Evolutionary conservation across 2,113 vertebrate species (phyloP).

Genomic region (Sander vitreus): DNA sequence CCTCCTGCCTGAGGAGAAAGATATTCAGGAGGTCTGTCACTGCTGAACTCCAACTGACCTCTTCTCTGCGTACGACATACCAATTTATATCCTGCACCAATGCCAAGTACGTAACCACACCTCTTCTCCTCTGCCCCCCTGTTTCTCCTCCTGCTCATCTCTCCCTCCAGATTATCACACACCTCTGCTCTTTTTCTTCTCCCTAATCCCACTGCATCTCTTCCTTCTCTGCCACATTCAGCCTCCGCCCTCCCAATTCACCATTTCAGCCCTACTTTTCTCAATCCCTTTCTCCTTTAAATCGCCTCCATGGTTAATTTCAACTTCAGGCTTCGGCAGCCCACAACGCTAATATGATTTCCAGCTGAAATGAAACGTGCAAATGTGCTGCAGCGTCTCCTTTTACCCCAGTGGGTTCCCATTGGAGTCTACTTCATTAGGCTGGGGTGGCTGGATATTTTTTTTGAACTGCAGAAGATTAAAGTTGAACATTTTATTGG

Average conservation of each 20-base stretch:
- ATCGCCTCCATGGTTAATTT: constrained; percentile 67
- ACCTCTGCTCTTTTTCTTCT: constrained; percentile 28
- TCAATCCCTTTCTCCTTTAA: constrained; percentile 62
- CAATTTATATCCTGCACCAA: constrained; percentile 57
- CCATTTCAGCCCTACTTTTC: constrained; percentile 1
- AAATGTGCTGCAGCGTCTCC: constrained; percentile 65
- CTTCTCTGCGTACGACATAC: constrained; percentile 41
- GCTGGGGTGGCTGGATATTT: constrained; percentile 15
- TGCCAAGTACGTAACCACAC: constrained; percentile 42
- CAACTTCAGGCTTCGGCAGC: constrained; percentile 61
- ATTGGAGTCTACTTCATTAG: constrained; percentile 58
- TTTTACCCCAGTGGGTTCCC: constrained; percentile 48
- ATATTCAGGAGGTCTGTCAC: constrained; percentile 44
- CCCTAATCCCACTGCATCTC: constrained; percentile 19
- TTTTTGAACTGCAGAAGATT: constrained; percentile 39
- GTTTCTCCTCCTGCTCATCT: constrained; percentile 27
- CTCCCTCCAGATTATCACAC: constrained; percentile 17
- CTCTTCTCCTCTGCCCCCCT: constrained; percentile 6
- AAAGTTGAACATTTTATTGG: constrained; percentile 46
- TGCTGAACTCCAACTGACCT: constrained; percentile 74
- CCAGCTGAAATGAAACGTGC: constrained; percentile 76
- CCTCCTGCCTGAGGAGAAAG: constrained; percentile 37
- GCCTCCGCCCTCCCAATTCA: constrained; percentile 13
- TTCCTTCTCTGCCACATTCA: constrained; percentile 2
- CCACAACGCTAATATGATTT: constrained; percentile 71